These are phyloP conservation scores for Drosophila nigromelanica DNA, from an alignment of 1,140 invertebrate genomes.

Conservation along the genomic window DNA sequence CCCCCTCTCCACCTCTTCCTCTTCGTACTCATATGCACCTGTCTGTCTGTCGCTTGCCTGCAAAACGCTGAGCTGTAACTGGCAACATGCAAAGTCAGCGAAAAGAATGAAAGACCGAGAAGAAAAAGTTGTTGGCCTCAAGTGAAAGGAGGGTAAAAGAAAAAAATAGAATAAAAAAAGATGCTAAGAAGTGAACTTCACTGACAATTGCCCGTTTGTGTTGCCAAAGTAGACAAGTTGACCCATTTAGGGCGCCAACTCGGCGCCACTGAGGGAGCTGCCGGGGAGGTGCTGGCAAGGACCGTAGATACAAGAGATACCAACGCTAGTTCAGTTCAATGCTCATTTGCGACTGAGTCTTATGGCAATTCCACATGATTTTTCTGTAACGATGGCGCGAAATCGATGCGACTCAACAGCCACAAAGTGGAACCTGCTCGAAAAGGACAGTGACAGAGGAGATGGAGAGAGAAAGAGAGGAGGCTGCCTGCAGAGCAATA, in stretches of 20 bases:
- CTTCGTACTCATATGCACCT: slow-evolving; percentile 20
- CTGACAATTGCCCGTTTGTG: slow-evolving; percentile 71
- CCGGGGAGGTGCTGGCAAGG: not conserved
- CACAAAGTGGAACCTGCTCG: slow-evolving; percentile 22
- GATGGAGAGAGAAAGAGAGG: not conserved
- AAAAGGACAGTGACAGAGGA: slow-evolving; percentile 6
- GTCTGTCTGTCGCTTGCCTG: slow-evolving; percentile 32
- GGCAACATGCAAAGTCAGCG: slow-evolving; percentile 66
- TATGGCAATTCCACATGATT: slow-evolving; percentile 39
- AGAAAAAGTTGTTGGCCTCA: slow-evolving; percentile 15
- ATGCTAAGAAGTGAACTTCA: not conserved
- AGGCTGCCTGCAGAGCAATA: slow-evolving; percentile 15
- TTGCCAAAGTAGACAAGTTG: slow-evolving; percentile 69
- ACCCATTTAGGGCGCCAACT: slow-evolving; percentile 54
- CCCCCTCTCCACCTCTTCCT: not conserved
- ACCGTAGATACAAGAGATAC: slow-evolving; percentile 17
- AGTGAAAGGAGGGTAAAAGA: slow-evolving; percentile 12
- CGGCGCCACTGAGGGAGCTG: not conserved
- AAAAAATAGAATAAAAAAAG: not conserved
- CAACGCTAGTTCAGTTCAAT: slow-evolving; percentile 9
- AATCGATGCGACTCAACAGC: slow-evolving; percentile 36
- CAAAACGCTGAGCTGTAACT: slow-evolving; percentile 17
- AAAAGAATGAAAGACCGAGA: slow-evolving; percentile 36
- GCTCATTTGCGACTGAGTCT: slow-evolving; percentile 10
- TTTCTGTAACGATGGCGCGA: slow-evolving; percentile 44